phyloP scores from a whole-genome alignment of 2,113 vertebrate genomes.

The Dolichotis patagonum region DNA sequence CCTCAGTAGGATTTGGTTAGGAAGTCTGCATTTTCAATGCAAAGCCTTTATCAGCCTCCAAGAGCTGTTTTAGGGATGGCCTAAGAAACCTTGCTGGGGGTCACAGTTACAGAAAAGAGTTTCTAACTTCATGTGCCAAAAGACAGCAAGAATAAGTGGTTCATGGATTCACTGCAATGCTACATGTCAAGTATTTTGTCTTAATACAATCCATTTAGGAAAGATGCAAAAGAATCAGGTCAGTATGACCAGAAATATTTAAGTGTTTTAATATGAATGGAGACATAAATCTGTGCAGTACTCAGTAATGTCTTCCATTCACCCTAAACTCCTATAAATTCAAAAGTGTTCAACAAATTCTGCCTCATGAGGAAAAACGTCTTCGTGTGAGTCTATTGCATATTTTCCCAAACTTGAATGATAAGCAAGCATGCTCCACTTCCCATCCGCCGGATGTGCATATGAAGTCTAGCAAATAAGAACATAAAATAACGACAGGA shows the following conservation, averaged over 20 bases:
- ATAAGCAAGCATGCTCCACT: conserved; percentile 36
- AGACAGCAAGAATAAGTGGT: conserved; percentile 23
- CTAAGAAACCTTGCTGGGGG: not conserved
- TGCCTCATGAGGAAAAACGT: conserved; percentile 51
- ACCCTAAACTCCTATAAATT: conserved; percentile 44
- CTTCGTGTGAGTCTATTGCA: not conserved
- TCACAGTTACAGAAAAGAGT: not conserved
- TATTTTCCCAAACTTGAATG: conserved; percentile 63
- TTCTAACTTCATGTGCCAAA: conserved; percentile 57
- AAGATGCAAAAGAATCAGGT: conserved; percentile 59
- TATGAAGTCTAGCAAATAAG: conserved; percentile 77
- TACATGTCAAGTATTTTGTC: conserved; percentile 53
- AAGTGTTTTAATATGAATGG: conserved; percentile 49
- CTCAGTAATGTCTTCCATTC: conserved; percentile 43
- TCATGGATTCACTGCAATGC: not conserved
- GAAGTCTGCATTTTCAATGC: not conserved
- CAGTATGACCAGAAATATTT: conserved; percentile 54
- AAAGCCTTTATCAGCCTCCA: not conserved
- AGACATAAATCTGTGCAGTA: conserved; percentile 49
- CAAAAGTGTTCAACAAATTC: conserved; percentile 50
- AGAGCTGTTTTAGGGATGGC: not conserved
- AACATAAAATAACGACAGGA: conserved; percentile 79
- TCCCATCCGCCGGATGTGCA: conserved; percentile 46
- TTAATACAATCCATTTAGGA: conserved; percentile 42
- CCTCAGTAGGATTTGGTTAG: not conserved